phyloP scores from a whole-genome alignment of 2,797 vertebrate species.

The Anguilla megastoma region DNA sequence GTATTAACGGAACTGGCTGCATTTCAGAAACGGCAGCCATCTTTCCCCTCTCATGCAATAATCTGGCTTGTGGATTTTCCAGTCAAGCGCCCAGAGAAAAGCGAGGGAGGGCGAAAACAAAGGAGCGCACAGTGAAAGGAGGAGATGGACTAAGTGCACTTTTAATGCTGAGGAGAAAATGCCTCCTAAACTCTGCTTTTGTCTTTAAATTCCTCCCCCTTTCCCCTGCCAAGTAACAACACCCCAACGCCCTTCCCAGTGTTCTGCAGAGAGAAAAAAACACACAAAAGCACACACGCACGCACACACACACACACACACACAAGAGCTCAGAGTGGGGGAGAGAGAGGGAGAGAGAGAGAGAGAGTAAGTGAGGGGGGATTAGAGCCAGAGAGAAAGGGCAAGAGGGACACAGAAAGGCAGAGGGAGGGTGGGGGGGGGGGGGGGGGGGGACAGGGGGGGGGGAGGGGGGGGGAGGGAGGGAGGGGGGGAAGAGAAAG shows the following conservation, averaged over 20 bases:
- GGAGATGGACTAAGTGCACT: neutral
- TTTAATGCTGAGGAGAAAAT: neutral
- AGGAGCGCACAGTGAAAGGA: neutral
- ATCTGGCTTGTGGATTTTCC: conserved; percentile 35
- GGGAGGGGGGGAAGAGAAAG: neutral
- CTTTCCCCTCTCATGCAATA: conserved; percentile 31
- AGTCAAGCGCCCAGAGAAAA: conserved; percentile 24
- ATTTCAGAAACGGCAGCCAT: conserved; percentile 33
- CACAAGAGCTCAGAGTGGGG: neutral
- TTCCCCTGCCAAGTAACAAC: conserved; percentile 30
- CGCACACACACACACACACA: neutral
- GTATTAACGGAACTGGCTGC: conserved; percentile 23
- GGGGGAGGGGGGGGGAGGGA: no score
- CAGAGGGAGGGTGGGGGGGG: neutral
- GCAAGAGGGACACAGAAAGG: conserved; percentile 32
- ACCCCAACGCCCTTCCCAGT: conserved; percentile 26
- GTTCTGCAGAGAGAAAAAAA: neutral
- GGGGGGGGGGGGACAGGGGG: neutral
- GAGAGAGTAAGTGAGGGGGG: neutral
- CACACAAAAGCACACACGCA: neutral
- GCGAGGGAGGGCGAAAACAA: neutral
- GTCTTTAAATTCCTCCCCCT: conserved; percentile 12
- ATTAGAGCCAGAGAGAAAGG: neutral
- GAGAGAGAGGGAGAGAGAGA: neutral
- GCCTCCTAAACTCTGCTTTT: conserved; percentile 17